These are phyloP conservation scores for Polyergus mexicanus DNA, from an alignment of 1,140 invertebrate species.

Conservation along the genomic window DNA sequence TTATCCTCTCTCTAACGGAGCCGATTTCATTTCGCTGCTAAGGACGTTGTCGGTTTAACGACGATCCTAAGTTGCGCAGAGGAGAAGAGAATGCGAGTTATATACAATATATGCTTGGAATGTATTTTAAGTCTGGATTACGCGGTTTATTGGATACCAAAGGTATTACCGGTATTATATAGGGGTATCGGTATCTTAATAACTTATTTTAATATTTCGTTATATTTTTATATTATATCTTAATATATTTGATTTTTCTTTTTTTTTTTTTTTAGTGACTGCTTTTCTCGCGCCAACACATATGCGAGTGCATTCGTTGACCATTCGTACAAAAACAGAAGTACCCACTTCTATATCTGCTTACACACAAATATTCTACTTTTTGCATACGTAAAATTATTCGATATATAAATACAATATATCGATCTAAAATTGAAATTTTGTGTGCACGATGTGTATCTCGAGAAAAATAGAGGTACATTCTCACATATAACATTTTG, in stretches of 20 bases:
- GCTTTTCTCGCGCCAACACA: neutral
- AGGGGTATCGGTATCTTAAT: neutral
- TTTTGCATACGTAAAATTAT: neutral
- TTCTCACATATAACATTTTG: neutral
- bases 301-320: neutral
- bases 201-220: constrained; percentile 50
- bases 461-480: neutral
- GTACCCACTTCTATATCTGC: neutral
- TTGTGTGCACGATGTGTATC: too few species aligned
- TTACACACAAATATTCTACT: neutral
- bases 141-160: constrained; percentile 69
- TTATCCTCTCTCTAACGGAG: constrained; percentile 36
- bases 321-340: neutral
- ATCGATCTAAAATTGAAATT: constrained; percentile 1
- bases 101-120: constrained; percentile 16
- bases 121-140: constrained; percentile 54
- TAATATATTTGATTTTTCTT: too few species aligned
- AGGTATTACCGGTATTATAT: constrained; percentile 72
- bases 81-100: neutral
- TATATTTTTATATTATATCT: too few species aligned
- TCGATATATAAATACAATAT: neutral
- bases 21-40: constrained; percentile 13
- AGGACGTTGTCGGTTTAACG: neutral
- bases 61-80: neutral
- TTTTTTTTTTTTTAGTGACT: too few species aligned